Evolutionary conservation across 1,140 invertebrate genomes (phyloP).

Genomic region (Antheraea mylitta): DNA sequence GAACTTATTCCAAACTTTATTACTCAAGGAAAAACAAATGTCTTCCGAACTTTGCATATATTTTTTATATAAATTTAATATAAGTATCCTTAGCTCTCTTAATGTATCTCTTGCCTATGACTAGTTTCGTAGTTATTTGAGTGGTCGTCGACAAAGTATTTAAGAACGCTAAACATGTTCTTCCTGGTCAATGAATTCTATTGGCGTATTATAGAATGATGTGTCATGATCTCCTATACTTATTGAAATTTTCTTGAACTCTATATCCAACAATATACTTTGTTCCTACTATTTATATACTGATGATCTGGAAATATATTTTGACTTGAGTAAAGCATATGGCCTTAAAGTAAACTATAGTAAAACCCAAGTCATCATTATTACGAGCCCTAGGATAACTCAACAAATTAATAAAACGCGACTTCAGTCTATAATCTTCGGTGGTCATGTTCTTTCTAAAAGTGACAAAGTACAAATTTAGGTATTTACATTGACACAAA

Average conservation of each 20-base stretch:
- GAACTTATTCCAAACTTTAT: too few relatives aligned
- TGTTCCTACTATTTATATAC: slow-evolving; percentile 2
- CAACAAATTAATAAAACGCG: slow-evolving; percentile 4
- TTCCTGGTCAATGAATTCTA: too few relatives aligned
- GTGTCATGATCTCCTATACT: slow-evolving; percentile 4
- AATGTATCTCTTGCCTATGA: too few relatives aligned
- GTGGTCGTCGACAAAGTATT: too few relatives aligned
- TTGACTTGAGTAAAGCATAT: slow-evolving; percentile 16
- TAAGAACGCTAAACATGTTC: too few relatives aligned
- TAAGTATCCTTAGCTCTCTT: too few relatives aligned
- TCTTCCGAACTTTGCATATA: too few relatives aligned
- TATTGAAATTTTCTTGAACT: slow-evolving; percentile 5
- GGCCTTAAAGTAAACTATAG: slow-evolving; percentile 18
- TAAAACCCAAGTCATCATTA: slow-evolving; percentile 14
- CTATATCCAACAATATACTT: not conserved
- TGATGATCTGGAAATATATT: slow-evolving; percentile 90
- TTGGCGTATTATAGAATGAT: not conserved
- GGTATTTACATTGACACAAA: slow-evolving; percentile 15
- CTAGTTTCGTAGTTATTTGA: too few relatives aligned
- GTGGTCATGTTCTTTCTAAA: slow-evolving; percentile 7
- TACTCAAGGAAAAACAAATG: too few relatives aligned
- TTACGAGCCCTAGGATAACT: not conserved
- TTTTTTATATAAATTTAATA: too few relatives aligned
- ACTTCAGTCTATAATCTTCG: slow-evolving; percentile 7
- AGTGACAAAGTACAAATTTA: slow-evolving; percentile 23